phyloP scores from a whole-genome alignment of 2,888 invertebrate genomes.

The Trachelus stipa region DNA sequence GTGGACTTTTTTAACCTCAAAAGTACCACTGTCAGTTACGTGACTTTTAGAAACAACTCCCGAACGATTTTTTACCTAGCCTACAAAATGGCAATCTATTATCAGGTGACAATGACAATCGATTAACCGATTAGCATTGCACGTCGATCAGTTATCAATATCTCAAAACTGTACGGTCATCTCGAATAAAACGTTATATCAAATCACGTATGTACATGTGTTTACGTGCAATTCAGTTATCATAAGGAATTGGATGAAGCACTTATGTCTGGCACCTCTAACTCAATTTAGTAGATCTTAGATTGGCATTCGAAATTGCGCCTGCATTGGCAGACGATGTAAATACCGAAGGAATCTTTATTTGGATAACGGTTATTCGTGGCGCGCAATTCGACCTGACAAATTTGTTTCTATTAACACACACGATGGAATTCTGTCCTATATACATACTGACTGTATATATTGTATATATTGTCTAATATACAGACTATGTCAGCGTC shows the following conservation, averaged over 20 bases:
- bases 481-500: too few relatives aligned
- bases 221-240: neutral
- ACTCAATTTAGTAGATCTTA: conserved; percentile 18
- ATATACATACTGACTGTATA: neutral
- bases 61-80: neutral
- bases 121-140: neutral
- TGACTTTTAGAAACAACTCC: neutral
- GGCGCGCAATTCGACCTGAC: neutral
- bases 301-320: conserved; percentile 11
- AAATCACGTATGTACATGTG: neutral
- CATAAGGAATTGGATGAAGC: neutral
- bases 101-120: neutral
- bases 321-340: conserved; percentile 20
- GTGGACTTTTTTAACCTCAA: too few relatives aligned
- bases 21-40: neutral
- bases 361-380: neutral
- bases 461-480: too few relatives aligned
- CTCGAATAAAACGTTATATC: neutral
- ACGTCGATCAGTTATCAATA: neutral
- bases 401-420: neutral
- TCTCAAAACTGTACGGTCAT: neutral
- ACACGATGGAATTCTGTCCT: neutral
- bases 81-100: neutral
- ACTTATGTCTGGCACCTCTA: neutral
- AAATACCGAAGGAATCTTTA: conserved; percentile 1